Base-by-base conservation (phyloP, 2,113 vertebrate species). In the Pseudonaja textilis region DNA sequence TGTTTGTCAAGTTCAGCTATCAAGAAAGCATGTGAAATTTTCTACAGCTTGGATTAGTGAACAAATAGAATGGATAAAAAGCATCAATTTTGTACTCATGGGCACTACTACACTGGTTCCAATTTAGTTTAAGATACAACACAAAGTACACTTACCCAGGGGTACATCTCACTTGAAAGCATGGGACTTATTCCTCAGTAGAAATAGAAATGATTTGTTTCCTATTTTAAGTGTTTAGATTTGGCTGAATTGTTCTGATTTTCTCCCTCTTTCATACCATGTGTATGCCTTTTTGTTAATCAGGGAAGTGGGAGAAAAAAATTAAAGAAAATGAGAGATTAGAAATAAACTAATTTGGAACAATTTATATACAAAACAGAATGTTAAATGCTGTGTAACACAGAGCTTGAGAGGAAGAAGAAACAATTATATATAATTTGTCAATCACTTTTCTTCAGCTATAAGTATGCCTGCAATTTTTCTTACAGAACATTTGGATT, bases 381-480 rank as follows among this genome's bases (percentile, higher is more conserved):
- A 50, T 54, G 93, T 95, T 93, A n/a, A 92, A 64, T 95, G 91
- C 22, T 91, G 89, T 87, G 74, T 95, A 86, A 54, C 59, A 22
- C 4, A 93, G 81, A 92, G 39, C 87, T 45, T 94, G 92, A 96
- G 92, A 94, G 61, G 90, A 55, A 59, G 88, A 87, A 54, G 50
- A 92, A 93, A 91, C 91, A 95, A 81, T 74, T 94, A 94, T 26
- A 22, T 64, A n/a, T 4, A 25, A 95, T 96, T 96, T 94, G 81
- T 94, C 93, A 94, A 89, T 85, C 61, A 93, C 90, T 69, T 95
- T 96, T 92, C 5, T 92, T 54, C 20, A 42, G 69, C 55, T 26
- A 93, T 95, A 96, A 92, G 7, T 90, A 52, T 42, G 95, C 93
- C 88, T 91, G 29, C 26, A 81, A 93, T 92, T 81, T 85, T 42